phyloP scores from a whole-genome alignment of 2,113 vertebrate species.

The Pseudonaja textilis region DNA sequence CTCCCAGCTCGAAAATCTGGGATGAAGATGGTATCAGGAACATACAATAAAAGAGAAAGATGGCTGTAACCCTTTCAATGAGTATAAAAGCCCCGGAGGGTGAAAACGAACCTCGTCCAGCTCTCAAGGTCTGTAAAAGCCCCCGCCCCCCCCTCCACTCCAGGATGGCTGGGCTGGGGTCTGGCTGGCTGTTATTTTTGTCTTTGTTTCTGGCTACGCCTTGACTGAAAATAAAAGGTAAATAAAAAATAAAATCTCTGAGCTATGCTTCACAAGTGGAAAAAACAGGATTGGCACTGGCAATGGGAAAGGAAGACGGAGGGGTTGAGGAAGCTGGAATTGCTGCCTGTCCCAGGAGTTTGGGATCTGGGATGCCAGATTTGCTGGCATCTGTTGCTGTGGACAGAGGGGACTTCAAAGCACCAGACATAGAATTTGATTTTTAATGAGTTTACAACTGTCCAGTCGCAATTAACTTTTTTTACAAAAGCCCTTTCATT shows the following conservation, averaged over 20 bases:
- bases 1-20: conserved; percentile 60
- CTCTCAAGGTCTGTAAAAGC: conserved; percentile 58
- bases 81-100: conserved; percentile 85
- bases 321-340: conserved; percentile 45
- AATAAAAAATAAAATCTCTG: not conserved
- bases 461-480: conserved; percentile 86
- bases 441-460: conserved; percentile 97
- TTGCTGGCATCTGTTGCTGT: conserved; percentile 82
- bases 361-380: conserved; percentile 76
- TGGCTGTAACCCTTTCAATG: conserved; percentile 85
- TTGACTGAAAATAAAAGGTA: not conserved
- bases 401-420: conserved; percentile 87
- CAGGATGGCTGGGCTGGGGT: conserved; percentile 7
- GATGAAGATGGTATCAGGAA: conserved; percentile 70
- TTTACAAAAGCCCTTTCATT: conserved; percentile 83
- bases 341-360: conserved; percentile 61
- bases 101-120: conserved; percentile 65
- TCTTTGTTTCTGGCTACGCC: not conserved
- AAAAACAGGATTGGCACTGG: conserved; percentile 48
- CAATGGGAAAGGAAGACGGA: not conserved
- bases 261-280: conserved; percentile 48
- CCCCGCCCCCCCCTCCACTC: too few species aligned
- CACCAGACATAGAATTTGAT: conserved; percentile 89
- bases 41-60: conserved; percentile 86
- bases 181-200: not conserved